Evolutionary conservation across 2,797 vertebrate species (phyloP), one percentile per base, ranked within the genome.

Genomic region (Sebastes diploproa): DNA sequence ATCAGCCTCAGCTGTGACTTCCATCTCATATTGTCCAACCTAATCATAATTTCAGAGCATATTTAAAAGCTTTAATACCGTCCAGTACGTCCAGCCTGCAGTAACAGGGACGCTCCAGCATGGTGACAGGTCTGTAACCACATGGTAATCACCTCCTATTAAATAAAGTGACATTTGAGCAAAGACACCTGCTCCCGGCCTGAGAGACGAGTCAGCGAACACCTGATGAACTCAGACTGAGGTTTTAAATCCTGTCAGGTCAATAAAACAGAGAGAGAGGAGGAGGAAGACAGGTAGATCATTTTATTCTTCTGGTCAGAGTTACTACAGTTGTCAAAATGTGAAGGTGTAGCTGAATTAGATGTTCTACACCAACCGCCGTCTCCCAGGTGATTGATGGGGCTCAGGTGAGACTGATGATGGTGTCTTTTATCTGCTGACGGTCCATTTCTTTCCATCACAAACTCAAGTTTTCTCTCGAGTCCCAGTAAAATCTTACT

Each of bases 181-280:
- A 2, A 0, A 20, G 42, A 52, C 80, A 86, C 42, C 84, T 86
- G 84, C 80, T 80, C 46, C 77, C 55, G 2, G 52, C 7, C 58
- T 23, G 23, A 29, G 6, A 54, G 52, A 54, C 52, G 8, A n/a
- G n/a, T n/a, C 9, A 16, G 25, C 7, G 56, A 30, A 18, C 18
- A 20, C 59, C 16, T 60, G 59, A 18, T 60, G 59, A 18, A 20
- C 27, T 32, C 59, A 46, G 16, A 46, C 42, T 46, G 42, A 50
- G 46, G 46, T 32, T 30, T 61, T 32, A 61, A 61, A 61, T 61
- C 18, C 58, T n/a, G 30, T 50, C 46, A 61, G 11, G 29, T 30
- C 29, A 32, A 34, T 34, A n/a, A 34, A 61, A 32, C 29, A 4
- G 29, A 30, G 29, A 5, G 30, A 34, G 20, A 34, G 60, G 12